Evolutionary conservation across 64 coral and sea anemone genomes (phyloP), one percentile per base, ranked within the genome.

Genomic region (Montipora efflorescens): DNA sequence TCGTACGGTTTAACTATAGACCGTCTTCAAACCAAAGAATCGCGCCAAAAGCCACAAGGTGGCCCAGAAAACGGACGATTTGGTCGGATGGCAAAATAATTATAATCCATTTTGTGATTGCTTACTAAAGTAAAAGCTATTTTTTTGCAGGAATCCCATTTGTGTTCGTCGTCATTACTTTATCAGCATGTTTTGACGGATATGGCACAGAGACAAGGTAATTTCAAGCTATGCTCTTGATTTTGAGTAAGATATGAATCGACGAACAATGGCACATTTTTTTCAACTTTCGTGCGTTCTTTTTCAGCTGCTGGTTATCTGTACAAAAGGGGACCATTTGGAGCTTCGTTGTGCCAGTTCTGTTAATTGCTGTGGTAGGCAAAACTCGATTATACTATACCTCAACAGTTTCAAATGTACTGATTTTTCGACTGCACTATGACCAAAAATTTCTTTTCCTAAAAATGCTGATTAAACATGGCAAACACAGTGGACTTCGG

Each of bases 291-390:
- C 4, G 48, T 4, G 21, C 28, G n/a, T 43, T 92, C n/a, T 50
- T 67, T 89, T 78, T 4, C 49, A 97, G 95, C 67, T 97, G 95
- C 70, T 97, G 95, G 95, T 61, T 97, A 22, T 97, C 95, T 51
- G 95, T 97, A 73, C 89, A 81, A 19, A 97, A 94, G 53, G 95
- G 95, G 16, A 97, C 95, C 25, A 97, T 97, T 15, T 97, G 95
- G 95, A 91, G 95, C 28, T 97, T 97, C 82, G 95, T 87, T 20
- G 89, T 79, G 5, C 95, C 95, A 51, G 95, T 97, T 15, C 52
- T 97, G 19, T 59, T 97, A 19, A 97, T 97, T 75, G 88, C 87
- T 25, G 4, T 91, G 92, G 95, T 97, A 81, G 68, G 92, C 68
- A 14, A 22, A 70, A 74, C 1, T 14, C 8, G 72, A 45, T 18